phyloP scores from a whole-genome alignment of 2,888 invertebrate genomes.

The Metalampra italica region DNA sequence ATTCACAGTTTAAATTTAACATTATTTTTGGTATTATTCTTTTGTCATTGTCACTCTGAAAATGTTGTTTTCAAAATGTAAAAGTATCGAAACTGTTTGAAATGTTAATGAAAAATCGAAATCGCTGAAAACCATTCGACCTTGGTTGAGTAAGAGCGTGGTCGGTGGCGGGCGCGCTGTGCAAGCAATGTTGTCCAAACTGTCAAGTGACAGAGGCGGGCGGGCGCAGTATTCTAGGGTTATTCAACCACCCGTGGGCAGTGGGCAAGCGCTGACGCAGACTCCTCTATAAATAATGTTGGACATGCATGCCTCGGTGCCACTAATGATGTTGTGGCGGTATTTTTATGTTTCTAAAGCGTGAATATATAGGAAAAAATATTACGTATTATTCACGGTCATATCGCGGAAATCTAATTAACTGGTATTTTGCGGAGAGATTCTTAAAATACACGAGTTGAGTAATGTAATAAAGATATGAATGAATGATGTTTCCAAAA shows the following conservation, averaged over 20 bases:
- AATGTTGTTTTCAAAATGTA: no score
- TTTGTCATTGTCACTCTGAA: no score
- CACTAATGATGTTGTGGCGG: constrained; percentile 19
- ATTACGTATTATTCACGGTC: background rate
- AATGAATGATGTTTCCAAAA: no score
- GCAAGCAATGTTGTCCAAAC: background rate
- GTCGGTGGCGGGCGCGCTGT: no score
- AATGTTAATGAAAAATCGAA: background rate
- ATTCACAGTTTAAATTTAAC: no score
- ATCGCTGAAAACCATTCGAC: background rate
- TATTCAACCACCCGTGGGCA: constrained; percentile 46
- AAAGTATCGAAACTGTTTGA: no score
- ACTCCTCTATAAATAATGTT: constrained; percentile 37
- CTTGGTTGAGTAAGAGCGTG: background rate
- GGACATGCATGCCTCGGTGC: constrained; percentile 21
- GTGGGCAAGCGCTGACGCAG: constrained; percentile 36
- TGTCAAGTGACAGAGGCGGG: background rate
- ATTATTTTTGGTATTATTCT: no score
- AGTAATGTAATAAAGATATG: no score
- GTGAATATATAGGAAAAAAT: background rate
- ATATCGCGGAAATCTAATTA: background rate
- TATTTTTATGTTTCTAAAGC: background rate
- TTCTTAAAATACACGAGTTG: no score
- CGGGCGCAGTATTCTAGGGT: constrained; percentile 36
- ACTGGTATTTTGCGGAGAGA: background rate